Percentiles rank a stretch among this genome's conserved stretches.
Conservation (phyloP, 1,140 invertebrate species). For the Drosophila sucinea region DNA sequence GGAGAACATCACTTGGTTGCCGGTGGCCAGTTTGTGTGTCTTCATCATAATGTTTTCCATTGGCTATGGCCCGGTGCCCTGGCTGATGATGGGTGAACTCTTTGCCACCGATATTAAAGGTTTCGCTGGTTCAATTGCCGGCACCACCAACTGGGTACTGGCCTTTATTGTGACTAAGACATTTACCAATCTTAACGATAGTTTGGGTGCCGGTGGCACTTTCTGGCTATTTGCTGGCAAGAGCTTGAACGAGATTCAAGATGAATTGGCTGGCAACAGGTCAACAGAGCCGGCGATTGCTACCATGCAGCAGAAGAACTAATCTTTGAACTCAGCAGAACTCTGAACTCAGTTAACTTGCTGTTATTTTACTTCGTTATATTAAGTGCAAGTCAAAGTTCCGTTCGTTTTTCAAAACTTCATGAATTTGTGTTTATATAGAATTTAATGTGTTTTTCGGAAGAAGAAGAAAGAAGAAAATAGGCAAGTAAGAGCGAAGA, state of each 20-base stretch:
- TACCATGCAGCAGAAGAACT: conserved; percentile 42
- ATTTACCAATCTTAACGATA: conserved; percentile 86
- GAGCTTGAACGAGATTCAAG: conserved; percentile 92
- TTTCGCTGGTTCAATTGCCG: conserved; percentile 89
- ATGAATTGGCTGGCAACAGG: conserved; percentile 84
- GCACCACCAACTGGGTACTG: conserved; percentile 90
- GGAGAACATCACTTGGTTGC: conserved; percentile 87
- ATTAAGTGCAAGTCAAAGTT: conserved; percentile 41
- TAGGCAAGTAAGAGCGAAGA: conserved; percentile 60
- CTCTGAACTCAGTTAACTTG: conserved; percentile 50
- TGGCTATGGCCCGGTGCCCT: conserved; percentile 91
- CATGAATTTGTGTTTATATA: conserved; percentile 59
- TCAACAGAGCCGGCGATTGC: background rate
- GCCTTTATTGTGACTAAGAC: conserved; percentile 92
- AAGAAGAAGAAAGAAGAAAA: conserved; percentile 28
- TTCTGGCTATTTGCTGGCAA: conserved; percentile 93
- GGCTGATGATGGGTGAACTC: conserved; percentile 91
- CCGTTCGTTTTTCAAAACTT: conserved; percentile 41
- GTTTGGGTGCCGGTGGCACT: conserved; percentile 86
- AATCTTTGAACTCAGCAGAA: conserved; percentile 25
- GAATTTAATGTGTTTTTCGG: conserved; percentile 48
- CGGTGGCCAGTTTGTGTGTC: conserved; percentile 88
- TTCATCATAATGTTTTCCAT: conserved; percentile 92
- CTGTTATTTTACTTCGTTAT: conserved; percentile 52
- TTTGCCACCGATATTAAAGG: conserved; percentile 90